phyloP scores from a whole-genome alignment of 2,797 vertebrate genomes.

The Phrynocephalus vlangalii region DNA sequence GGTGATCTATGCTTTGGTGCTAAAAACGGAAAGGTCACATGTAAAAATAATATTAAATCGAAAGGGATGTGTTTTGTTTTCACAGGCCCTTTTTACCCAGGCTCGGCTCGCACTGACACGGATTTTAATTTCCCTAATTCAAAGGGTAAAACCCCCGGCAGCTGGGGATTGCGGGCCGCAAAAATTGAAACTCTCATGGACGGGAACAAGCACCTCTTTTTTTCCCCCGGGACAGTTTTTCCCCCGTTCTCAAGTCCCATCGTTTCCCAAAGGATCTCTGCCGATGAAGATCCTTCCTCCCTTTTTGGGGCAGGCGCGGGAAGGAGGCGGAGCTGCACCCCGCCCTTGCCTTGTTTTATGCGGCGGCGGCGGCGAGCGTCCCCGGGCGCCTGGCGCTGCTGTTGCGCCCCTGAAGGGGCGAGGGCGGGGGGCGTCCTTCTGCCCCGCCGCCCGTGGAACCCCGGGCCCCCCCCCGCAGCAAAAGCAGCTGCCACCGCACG shows the following conservation, averaged over 20 bases:
- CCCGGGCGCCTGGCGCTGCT: not conserved
- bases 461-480: not conserved
- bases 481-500: constrained; percentile 41
- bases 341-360: not conserved
- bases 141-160: too few species aligned
- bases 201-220: too few species aligned
- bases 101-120: too few species aligned
- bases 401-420: constrained; percentile 25
- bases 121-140: too few species aligned
- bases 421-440: constrained; percentile 2
- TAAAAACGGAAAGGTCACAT: too few species aligned
- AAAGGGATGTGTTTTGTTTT: too few species aligned
- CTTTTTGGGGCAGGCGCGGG: not conserved
- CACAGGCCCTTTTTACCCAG: too few species aligned
- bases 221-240: not conserved
- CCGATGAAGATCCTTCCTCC: not conserved
- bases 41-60: too few species aligned
- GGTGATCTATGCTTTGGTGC: too few species aligned
- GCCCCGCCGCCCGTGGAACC: not conserved
- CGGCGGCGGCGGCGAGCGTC: not conserved
- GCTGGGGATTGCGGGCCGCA: too few species aligned
- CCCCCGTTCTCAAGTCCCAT: too few species aligned
- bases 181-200: not conserved
- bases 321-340: not conserved
- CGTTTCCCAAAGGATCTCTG: not conserved